Percentiles rank a stretch among this genome's conserved stretches.
Conservation (phyloP, 2,888 invertebrate genomes). For the Drosophila bunnanda region DNA sequence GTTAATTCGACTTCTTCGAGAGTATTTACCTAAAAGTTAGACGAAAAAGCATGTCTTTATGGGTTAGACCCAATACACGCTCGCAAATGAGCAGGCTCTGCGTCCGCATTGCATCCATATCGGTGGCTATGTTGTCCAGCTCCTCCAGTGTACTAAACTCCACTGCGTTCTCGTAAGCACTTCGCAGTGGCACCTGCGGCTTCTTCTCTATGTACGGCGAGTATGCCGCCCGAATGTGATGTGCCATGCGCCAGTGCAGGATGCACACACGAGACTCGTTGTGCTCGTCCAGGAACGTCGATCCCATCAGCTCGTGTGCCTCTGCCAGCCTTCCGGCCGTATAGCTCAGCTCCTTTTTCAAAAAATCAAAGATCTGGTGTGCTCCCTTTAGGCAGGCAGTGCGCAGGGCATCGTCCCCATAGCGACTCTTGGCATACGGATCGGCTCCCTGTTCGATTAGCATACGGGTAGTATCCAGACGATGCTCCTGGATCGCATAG, state of each 20-base stretch:
- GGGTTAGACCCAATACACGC: constrained; percentile 92
- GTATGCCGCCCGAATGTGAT: constrained; percentile 86
- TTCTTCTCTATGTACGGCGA: constrained; percentile 80
- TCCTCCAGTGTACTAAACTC: constrained; percentile 92
- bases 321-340: constrained; percentile 90
- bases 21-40: constrained; percentile 86
- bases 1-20: background rate
- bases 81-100: constrained; percentile 95
- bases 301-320: constrained; percentile 93
- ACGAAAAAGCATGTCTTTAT: constrained; percentile 94
- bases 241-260: constrained; percentile 92
- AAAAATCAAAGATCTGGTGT: constrained; percentile 89
- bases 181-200: constrained; percentile 85
- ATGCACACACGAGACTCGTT: constrained; percentile 90
- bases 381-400: constrained; percentile 94
- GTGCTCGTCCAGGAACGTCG: constrained; percentile 95
- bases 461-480: constrained; percentile 92
- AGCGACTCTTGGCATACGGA: constrained; percentile 90
- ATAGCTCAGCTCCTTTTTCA: constrained; percentile 88
- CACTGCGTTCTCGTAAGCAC: constrained; percentile 88
- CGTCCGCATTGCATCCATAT: constrained; percentile 93
- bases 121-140: constrained; percentile 89
- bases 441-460: constrained; percentile 92
- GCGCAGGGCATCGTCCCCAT: constrained; percentile 95
- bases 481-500: constrained; percentile 95